Evolutionary conservation across 2,113 vertebrate species (phyloP), one percentile per base, ranked within the genome.

Genomic region (Entomyzon cyanotis): DNA sequence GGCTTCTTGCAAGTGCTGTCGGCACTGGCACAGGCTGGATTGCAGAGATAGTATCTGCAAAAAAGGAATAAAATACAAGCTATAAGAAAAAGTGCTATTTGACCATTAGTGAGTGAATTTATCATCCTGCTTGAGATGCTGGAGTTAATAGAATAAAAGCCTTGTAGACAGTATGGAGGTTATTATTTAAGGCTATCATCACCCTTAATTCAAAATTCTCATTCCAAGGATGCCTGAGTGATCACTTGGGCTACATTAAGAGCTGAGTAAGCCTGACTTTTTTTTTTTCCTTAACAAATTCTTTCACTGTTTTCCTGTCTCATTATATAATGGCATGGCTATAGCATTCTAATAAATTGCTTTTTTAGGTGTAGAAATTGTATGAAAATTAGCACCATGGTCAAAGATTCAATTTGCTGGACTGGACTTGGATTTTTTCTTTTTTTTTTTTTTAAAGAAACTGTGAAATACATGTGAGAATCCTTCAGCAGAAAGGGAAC

Each of bases 111-210:
- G n/a, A 94, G 65, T 87, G 83, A 91, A 93, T 95, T 94, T 92
- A 87, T 96, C 76, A 92, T 89, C 85, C 79, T 55, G 44, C 76
- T 92, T 12, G 21, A 71, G 86, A 90, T 52, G 62, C 41, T 59
- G 80, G 76, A 91, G 63, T 79, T 94, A 91, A 92, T 83, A 92
- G 80, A 93, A 87, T 92, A 81, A 96, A 87, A 94, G 76, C 84
- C 77, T 91, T 65, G 21, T 87, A 88, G 90, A 81, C 77, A 78
- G 80, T 41, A 58, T 39, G 60, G 64, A 87, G 88, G 68, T 86
- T 84, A 59, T 90, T 95, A 93, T 86, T 94, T 79, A 85, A 87
- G 78, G 60, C 80, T 95, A 89, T 94, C 94, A 87, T 94, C 95
- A 91, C 50, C 89, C 88, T 89, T 89, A 71, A 94, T 95, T 93